phyloP scores from a whole-genome alignment of 2,888 invertebrate genomes.

The Poecilus cupreus region DNA sequence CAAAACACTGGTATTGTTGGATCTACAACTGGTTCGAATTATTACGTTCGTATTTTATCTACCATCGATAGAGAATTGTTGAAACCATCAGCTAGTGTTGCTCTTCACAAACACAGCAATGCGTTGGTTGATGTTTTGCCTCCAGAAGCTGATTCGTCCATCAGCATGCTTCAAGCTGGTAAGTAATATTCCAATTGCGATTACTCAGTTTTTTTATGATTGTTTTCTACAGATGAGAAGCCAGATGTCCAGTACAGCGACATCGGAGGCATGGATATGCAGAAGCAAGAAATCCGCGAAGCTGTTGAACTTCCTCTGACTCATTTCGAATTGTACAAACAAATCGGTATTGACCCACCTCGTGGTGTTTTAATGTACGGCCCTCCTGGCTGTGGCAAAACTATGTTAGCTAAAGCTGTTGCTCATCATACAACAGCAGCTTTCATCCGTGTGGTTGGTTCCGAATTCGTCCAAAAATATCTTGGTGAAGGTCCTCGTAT shows the following conservation, averaged over 20 bases:
- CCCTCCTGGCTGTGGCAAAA: constrained; percentile 99
- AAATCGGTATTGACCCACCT: constrained; percentile 99
- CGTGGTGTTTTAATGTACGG: constrained; percentile 98
- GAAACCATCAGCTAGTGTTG: constrained; percentile 98
- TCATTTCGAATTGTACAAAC: constrained; percentile 98
- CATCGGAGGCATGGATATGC: constrained; percentile 99
- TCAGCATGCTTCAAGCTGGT: constrained; percentile 96
- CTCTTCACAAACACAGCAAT: constrained; percentile 99
- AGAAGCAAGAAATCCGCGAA: constrained; percentile 99
- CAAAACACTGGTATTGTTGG: constrained; percentile 99
- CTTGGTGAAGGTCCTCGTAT: constrained; percentile 99
- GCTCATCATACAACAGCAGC: constrained; percentile 99
- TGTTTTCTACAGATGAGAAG: constrained; percentile 86
- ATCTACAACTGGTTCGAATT: constrained; percentile 99
- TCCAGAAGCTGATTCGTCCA: constrained; percentile 99
- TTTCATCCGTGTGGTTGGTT: constrained; percentile 98
- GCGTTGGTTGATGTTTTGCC: constrained; percentile 99
- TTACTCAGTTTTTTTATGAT: not conserved
- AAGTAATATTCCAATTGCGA: constrained; percentile 63
- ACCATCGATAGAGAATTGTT: constrained; percentile 98
- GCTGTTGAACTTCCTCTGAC: constrained; percentile 98
- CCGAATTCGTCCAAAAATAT: constrained; percentile 99
- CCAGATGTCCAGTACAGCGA: constrained; percentile 98
- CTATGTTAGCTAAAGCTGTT: constrained; percentile 99
- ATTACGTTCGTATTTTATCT: constrained; percentile 98